Conservation (phyloP, 2,797 vertebrate genomes). For the Pangasius macronema region DNA sequence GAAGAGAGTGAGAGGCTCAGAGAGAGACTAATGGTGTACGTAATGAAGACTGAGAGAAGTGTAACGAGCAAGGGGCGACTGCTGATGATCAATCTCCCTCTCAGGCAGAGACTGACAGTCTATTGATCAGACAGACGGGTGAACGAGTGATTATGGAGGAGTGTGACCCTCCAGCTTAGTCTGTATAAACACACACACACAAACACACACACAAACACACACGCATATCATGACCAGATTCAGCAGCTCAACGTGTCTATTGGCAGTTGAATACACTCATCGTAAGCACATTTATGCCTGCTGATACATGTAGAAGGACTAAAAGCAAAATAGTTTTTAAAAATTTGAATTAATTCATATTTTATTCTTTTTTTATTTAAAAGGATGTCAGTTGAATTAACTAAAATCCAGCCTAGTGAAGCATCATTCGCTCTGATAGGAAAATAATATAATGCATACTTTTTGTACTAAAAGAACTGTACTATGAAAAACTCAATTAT, state of each 20-base stretch:
- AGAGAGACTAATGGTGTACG: constrained; percentile 72
- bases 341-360: neutral
- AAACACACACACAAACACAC: neutral
- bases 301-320: neutral
- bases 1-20: constrained; percentile 49
- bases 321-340: neutral
- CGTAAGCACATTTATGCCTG: neutral
- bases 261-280: neutral
- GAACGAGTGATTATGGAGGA: constrained; percentile 74
- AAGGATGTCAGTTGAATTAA: neutral
- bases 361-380: neutral
- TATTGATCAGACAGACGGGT: constrained; percentile 71
- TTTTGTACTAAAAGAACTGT: neutral
- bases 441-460: neutral
- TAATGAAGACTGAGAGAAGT: constrained; percentile 70
- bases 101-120: constrained; percentile 70
- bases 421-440: neutral
- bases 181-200: constrained; percentile 20
- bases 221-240: neutral
- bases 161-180: constrained; percentile 49
- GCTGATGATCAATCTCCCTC: constrained; percentile 74
- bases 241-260: neutral
- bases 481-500: neutral
- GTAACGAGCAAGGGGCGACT: constrained; percentile 64
- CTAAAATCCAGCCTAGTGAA: neutral